Percentiles rank a stretch among this genome's conserved stretches.
Conservation (phyloP, 2,888 invertebrate species). For the Eubasilissa splendida region DNA sequence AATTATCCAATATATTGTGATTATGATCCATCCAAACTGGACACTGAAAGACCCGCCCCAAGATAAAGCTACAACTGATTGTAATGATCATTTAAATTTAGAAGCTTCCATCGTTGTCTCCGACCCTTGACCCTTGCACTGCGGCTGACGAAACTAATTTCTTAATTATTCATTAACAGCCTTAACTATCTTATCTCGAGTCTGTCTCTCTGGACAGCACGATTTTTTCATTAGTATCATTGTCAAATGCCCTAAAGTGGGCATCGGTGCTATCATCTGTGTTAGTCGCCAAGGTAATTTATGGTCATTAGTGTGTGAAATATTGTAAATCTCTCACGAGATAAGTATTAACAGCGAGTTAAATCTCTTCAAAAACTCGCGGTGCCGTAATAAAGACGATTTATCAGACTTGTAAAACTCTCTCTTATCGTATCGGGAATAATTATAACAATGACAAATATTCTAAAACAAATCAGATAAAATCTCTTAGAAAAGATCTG, state of each 20-base stretch:
- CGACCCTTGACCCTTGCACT: neutral
- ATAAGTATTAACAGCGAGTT: no score
- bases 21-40: no score
- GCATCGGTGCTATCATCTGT: neutral
- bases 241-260: neutral
- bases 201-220: neutral
- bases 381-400: no score
- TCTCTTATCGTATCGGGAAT: no score
- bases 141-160: constrained; percentile 13
- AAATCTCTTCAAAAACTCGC: no score
- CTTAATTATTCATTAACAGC: constrained; percentile 16
- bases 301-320: neutral
- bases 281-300: neutral
- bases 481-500: no score
- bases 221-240: constrained; percentile 1
- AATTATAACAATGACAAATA: no score
- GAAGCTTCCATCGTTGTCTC: neutral
- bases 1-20: no score
- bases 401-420: no score
- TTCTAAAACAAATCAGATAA: no score
- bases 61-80: neutral
- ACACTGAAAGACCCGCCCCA: no score
- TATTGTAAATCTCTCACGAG: no score
- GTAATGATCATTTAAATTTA: constrained; percentile 5
- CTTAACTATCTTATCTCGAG: neutral